These are phyloP conservation scores for Melanophora roralis DNA, from an alignment of 2,888 invertebrate species.

Conservation along the genomic window DNA sequence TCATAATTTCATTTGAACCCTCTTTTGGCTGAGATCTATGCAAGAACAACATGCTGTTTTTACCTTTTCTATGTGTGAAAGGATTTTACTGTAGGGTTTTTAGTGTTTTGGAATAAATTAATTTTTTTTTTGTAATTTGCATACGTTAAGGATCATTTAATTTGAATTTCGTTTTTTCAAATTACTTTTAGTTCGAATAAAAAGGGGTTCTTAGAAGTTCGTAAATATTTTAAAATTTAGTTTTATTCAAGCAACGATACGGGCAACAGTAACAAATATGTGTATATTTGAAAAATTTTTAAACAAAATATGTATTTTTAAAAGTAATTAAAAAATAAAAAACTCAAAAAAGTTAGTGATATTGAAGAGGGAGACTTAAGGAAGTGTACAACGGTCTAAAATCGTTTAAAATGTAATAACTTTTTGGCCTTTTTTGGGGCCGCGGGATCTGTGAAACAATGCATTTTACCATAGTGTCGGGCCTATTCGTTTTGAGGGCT, in stretches of 20 bases:
- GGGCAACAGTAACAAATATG: constrained; percentile 5
- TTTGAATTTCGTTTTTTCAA: constrained; percentile 3
- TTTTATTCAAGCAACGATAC: constrained; percentile 33
- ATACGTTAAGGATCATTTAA: constrained; percentile 64
- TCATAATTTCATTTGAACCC: constrained; percentile 48
- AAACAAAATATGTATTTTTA: background rate
- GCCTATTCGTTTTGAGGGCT: too few relatives aligned
- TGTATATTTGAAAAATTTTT: background rate
- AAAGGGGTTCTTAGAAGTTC: constrained; percentile 31
- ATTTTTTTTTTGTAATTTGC: constrained; percentile 74
- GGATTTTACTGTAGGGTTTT: constrained; percentile 38
- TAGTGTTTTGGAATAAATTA: constrained; percentile 70
- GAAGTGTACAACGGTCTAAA: too few relatives aligned
- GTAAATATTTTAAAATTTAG: constrained; percentile 28
- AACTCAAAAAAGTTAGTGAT: background rate
- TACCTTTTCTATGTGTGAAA: constrained; percentile 52
- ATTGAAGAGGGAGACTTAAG: too few relatives aligned
- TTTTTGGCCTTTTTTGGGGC: too few relatives aligned
- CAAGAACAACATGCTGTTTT: constrained; percentile 62
- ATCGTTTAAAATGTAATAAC: too few relatives aligned
- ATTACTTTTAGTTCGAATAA: background rate
- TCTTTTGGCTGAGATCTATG: constrained; percentile 50
- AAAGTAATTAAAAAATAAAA: background rate
- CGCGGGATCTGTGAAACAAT: too few relatives aligned
- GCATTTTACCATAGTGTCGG: too few relatives aligned